Evolutionary conservation across 2,797 vertebrate species (phyloP).

Genomic region (Pristis pectinata): DNA sequence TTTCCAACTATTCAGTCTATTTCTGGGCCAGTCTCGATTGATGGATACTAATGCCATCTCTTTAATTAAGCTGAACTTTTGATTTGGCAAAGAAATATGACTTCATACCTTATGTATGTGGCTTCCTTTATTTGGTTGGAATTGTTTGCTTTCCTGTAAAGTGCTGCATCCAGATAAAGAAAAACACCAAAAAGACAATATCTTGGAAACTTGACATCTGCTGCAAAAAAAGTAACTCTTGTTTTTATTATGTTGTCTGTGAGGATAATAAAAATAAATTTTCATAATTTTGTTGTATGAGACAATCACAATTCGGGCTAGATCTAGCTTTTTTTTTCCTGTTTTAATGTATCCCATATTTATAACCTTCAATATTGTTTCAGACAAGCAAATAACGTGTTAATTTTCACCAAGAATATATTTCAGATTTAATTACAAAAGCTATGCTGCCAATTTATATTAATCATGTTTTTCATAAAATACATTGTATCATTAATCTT

Average conservation of each 20-base stretch:
- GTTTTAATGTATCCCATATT: neutral
- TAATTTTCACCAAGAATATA: neutral
- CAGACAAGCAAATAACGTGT: neutral
- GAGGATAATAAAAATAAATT: neutral
- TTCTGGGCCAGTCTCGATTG: neutral
- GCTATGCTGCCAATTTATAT: neutral
- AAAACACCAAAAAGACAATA: slow-evolving; percentile 49
- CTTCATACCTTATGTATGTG: slow-evolving; percentile 68
- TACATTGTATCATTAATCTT: neutral
- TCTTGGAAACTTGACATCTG: neutral
- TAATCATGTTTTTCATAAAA: neutral
- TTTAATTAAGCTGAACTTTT: slow-evolving; percentile 65
- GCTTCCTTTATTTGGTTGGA: slow-evolving; percentile 63
- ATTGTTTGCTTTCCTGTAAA: slow-evolving; percentile 61
- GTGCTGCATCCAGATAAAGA: slow-evolving; percentile 56
- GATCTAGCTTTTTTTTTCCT: neutral
- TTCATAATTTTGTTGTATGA: neutral
- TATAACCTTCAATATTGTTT: neutral
- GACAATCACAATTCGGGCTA: neutral
- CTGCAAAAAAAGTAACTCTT: neutral
- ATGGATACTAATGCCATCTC: slow-evolving; percentile 20
- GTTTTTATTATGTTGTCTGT: neutral
- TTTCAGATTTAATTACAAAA: neutral
- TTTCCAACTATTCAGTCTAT: no score
- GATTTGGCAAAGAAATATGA: slow-evolving; percentile 68